Conservation (phyloP, 2,113 vertebrate species). For the Pimephales promelas region DNA sequence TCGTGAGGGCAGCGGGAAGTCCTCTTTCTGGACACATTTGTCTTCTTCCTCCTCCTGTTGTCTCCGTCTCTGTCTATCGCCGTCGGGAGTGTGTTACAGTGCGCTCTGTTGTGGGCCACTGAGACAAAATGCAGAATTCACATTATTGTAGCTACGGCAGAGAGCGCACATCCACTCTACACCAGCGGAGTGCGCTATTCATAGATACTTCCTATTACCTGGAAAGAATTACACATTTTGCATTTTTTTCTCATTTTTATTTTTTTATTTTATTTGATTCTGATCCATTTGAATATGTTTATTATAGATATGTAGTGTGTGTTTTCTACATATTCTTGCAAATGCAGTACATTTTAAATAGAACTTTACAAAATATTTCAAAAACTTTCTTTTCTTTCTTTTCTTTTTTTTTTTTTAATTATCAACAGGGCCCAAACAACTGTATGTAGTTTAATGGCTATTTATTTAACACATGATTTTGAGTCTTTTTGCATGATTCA, state of each 20-base stretch:
- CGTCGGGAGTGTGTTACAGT: conserved; percentile 11
- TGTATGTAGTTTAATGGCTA: background rate
- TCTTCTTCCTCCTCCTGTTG: conserved; percentile 22
- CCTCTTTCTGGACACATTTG: conserved; percentile 5
- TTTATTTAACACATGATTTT: background rate
- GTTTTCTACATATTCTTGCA: background rate
- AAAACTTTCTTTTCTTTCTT: background rate
- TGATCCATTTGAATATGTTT: background rate
- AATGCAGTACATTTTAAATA: background rate
- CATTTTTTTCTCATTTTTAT: background rate
- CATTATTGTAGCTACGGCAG: background rate
- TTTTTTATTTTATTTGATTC: background rate
- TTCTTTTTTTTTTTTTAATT: too few relatives aligned
- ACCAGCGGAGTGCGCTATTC: conserved; percentile 12
- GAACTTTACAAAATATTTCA: background rate
- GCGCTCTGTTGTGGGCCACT: background rate
- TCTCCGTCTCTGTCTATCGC: conserved; percentile 9
- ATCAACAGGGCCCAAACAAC: background rate
- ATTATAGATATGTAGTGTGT: background rate
- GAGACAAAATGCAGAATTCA: conserved; percentile 6
- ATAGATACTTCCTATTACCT: background rate
- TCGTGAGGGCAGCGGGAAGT: conserved; percentile 60
- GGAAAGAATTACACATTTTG: background rate
- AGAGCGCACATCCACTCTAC: background rate
- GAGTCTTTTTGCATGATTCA: too few relatives aligned